Evolutionary conservation across 2,888 invertebrate species (phyloP), one percentile per base, ranked within the genome.

Genomic region (Trichogramma evanescens): DNA sequence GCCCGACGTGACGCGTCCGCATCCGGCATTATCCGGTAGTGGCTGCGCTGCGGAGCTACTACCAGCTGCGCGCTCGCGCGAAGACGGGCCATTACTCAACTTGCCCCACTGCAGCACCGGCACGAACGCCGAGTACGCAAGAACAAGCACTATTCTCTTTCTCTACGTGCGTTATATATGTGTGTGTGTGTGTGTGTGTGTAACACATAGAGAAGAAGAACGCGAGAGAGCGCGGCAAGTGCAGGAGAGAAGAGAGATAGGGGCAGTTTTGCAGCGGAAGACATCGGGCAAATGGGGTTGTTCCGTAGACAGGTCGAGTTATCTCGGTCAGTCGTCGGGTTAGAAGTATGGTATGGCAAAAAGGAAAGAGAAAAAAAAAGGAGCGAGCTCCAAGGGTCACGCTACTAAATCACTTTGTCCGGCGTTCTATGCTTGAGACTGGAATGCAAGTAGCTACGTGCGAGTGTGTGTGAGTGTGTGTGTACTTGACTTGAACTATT

Each of bases 271-370:
- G 74, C 74, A 74, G 70, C 76, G 74, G 75, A 75, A 74, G 75
- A 74, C 74, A 70, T 70, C 67, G 70, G 75, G 74, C 74, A 75
- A 75, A 75, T 75, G 74, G 76, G 76, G 73, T 74, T 74, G 76
- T 75, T 75, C 73, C 73, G 74, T 69, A 70, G 74, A 75, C 75
- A 73, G 74, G n/a, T 68, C 74, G 71, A 74, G 75, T 74, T 75
- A 75, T 75, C 75, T 74, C 73, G 75, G 75, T 72, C 74, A 75
- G 72, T 74, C 72, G 75, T 74, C 74, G 74, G 73, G 26, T 26
- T 26, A 26, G 26, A 26, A 26, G 26, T 26, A 26, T 26, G 26
- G 26, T 26, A 26, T 26, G 26, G 26, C 26, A 26, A 26, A 26
- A 26, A 26, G 26, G 26, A 26, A 26, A 2, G 26, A 26, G 26